These are phyloP conservation scores for Hypanus sabinus DNA, from an alignment of 2,113 vertebrate species.

Conservation along the genomic window DNA sequence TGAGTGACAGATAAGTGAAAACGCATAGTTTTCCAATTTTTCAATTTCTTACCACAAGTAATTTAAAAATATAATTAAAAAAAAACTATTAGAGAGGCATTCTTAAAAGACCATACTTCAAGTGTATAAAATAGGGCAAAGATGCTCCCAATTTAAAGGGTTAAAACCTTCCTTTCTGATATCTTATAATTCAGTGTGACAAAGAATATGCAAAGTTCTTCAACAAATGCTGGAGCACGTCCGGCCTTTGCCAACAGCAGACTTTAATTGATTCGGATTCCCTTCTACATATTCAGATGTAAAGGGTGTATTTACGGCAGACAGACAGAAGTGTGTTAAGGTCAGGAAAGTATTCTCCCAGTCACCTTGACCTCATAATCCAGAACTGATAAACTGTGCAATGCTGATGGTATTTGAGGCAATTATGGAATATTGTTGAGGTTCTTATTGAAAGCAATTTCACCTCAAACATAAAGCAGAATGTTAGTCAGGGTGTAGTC, in stretches of 20 bases:
- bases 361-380: constrained; percentile 17
- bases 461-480: background rate
- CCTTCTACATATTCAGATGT: constrained; percentile 23
- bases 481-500: background rate
- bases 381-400: background rate
- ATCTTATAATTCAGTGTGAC: background rate
- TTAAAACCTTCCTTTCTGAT: background rate
- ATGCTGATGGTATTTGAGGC: background rate
- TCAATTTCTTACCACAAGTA: background rate
- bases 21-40: background rate
- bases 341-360: background rate
- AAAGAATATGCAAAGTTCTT: constrained; percentile 7
- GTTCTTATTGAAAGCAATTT: background rate
- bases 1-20: background rate
- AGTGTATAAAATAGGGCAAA: background rate
- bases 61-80: background rate
- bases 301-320: background rate
- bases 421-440: background rate
- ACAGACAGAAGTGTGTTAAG: background rate
- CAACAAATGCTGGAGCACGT: constrained; percentile 26
- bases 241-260: constrained; percentile 18
- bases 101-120: background rate
- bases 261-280: constrained; percentile 11
- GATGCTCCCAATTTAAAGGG: background rate
- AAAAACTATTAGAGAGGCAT: background rate